These are phyloP conservation scores for Bucco capensis DNA, from an alignment of 2,113 vertebrate species.

Conservation along the genomic window DNA sequence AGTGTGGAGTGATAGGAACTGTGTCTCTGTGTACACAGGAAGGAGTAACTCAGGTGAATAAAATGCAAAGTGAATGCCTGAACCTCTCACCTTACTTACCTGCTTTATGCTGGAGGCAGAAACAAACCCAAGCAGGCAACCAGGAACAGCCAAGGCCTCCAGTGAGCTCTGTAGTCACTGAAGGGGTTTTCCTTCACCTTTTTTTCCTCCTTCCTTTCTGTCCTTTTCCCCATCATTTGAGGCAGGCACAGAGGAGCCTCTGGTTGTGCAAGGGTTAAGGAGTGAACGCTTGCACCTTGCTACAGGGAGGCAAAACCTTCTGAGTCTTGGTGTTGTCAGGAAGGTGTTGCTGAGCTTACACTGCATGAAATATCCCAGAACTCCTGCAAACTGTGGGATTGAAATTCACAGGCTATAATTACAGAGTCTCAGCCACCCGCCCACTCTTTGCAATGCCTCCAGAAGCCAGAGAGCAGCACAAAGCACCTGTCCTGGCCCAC, in stretches of 20 bases:
- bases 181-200: neutral
- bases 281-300: neutral
- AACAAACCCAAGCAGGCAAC: neutral
- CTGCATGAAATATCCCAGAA: conserved; percentile 17
- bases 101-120: neutral
- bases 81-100: neutral
- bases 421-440: neutral
- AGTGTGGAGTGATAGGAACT: neutral
- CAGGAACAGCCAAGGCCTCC: neutral
- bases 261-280: neutral
- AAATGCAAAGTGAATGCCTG: neutral
- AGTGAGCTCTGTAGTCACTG: neutral
- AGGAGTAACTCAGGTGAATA: neutral
- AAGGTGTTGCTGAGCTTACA: conserved; percentile 35
- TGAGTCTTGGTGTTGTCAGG: conserved; percentile 18
- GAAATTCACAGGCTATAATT: conserved; percentile 21
- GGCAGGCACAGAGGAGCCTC: neutral
- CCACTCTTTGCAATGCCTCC: conserved; percentile 19
- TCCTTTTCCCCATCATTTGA: neutral
- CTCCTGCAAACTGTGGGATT: conserved; percentile 42
- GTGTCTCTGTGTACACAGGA: neutral
- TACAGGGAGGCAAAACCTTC: neutral
- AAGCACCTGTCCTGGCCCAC: neutral
- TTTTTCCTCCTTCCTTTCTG: neutral
- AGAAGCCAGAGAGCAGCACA: neutral